phyloP scores from a whole-genome alignment of 2,797 vertebrate genomes.

The Eleutherodactylus coqui region DNA sequence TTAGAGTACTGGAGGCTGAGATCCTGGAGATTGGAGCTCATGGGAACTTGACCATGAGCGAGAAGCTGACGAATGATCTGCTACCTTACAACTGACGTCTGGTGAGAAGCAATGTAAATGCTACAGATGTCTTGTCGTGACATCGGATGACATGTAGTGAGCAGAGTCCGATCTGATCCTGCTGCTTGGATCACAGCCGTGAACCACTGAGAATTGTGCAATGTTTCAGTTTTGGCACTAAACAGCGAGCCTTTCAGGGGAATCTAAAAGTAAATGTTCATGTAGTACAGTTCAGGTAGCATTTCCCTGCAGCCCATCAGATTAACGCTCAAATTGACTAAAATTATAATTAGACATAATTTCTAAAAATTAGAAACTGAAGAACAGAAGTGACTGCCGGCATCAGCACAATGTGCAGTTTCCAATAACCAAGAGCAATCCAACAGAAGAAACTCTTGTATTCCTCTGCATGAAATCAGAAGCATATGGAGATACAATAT shows the following conservation, averaged over 20 bases:
- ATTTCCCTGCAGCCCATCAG: not conserved
- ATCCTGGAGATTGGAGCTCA: conserved; percentile 34
- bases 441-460: too few species aligned
- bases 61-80: conserved; percentile 15
- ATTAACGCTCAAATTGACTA: conserved; percentile 3
- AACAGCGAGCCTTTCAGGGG: not conserved
- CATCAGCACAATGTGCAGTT: not conserved
- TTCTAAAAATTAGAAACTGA: not conserved
- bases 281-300: not conserved
- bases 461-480: not conserved
- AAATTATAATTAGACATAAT: conserved; percentile 17
- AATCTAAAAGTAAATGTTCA: not conserved
- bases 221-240: not conserved
- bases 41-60: conserved; percentile 29
- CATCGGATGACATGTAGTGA: conserved; percentile 34
- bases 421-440: not conserved
- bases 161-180: conserved; percentile 8
- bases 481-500: not conserved
- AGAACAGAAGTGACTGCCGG: not conserved
- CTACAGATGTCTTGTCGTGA: conserved; percentile 31
- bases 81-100: conserved; percentile 39
- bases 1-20: not conserved
- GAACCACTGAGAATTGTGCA: conserved; percentile 14
- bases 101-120: conserved; percentile 36
- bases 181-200: conserved; percentile 6